These are phyloP conservation scores for Fragum fragum DNA, from an alignment of 2,888 invertebrate genomes.

Conservation along the genomic window DNA sequence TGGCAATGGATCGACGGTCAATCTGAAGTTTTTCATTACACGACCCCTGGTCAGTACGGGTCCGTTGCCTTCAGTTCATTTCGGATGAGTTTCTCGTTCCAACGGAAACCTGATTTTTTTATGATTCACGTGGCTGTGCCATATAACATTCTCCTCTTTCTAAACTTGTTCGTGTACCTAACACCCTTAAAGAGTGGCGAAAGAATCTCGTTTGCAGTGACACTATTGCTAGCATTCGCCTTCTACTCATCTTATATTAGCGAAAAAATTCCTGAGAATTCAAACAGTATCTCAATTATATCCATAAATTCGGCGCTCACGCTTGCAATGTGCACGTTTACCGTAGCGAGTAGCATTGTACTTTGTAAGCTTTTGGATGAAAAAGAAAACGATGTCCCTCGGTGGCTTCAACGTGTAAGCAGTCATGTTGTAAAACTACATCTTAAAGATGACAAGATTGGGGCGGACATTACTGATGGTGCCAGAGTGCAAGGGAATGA, in stretches of 20 bases:
- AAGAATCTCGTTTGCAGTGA: slow-evolving; percentile 2
- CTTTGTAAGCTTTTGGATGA: neutral
- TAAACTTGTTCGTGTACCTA: neutral
- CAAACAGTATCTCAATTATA: neutral
- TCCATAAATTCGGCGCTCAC: neutral
- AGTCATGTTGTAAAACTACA: neutral
- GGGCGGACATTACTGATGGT: too few species aligned
- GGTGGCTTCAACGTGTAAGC: neutral
- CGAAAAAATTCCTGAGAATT: slow-evolving; percentile 8
- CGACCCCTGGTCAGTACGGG: neutral
- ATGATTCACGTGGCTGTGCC: neutral
- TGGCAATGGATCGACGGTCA: neutral
- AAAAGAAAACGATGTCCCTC: neutral
- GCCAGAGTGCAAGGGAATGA: too few species aligned
- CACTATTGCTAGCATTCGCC: slow-evolving; percentile 3
- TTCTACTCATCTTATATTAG: slow-evolving; percentile 6
- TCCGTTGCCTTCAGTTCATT: neutral
- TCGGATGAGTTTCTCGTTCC: neutral
- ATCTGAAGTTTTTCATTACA: neutral
- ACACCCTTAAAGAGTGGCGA: slow-evolving; percentile 9
- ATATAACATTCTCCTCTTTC: neutral
- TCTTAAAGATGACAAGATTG: too few species aligned
- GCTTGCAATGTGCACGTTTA: too few species aligned
- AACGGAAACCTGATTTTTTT: neutral
- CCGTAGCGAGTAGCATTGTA: neutral